These are phyloP conservation scores for Spermophilus dauricus DNA, from an alignment of 2,113 vertebrate species.

Conservation along the genomic window DNA sequence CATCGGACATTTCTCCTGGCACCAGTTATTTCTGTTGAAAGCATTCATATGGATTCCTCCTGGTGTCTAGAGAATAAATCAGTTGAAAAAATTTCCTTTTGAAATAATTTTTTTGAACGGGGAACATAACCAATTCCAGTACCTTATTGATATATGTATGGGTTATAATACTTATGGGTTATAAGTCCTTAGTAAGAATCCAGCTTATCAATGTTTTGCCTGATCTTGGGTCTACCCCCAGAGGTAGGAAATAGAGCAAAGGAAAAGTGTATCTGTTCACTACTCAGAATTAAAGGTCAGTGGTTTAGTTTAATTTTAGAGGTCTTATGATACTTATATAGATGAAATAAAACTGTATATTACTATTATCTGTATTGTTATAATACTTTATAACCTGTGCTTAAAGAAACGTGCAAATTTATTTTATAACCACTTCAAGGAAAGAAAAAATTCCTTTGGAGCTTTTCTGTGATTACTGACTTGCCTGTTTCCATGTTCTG, in stretches of 20 bases:
- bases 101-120: neutral
- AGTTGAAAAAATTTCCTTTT: neutral
- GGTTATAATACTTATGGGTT: neutral
- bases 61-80: neutral
- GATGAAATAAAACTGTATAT: neutral
- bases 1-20: neutral
- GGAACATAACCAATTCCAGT: neutral
- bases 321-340: neutral
- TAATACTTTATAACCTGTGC: neutral
- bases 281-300: neutral
- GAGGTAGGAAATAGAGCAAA: neutral
- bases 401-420: neutral
- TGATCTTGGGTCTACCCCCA: neutral
- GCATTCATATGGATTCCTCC: neutral
- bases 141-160: neutral
- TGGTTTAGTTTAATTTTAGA: neutral
- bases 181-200: neutral
- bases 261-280: neutral
- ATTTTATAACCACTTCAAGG: slow-evolving; percentile 8
- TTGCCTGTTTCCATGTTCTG: neutral
- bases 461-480: neutral
- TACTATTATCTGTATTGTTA: neutral
- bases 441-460: neutral
- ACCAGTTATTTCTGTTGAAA: neutral
- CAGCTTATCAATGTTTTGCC: neutral